Evolutionary conservation across 2,113 vertebrate species (phyloP), one percentile per base, ranked within the genome.

Genomic region (Notechis scutatus): DNA sequence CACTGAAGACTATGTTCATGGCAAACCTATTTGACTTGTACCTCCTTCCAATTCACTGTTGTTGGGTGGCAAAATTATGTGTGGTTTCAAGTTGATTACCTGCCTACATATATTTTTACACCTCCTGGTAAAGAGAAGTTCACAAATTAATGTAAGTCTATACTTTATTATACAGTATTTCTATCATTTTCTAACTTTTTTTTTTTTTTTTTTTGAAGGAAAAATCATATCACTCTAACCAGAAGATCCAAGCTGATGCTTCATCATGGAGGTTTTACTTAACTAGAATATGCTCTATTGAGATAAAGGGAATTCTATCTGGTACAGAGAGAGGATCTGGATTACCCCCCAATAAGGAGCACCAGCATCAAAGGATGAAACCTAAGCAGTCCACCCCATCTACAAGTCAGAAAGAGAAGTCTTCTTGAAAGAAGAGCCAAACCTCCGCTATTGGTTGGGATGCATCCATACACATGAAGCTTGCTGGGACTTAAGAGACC

Each of bases 51-150:
- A 95, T n/a, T 69, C 5, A 81, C 21, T 88, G 52, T 93, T 34
- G 55, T 92, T 92, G 86, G 55, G 47, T 61, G 95, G 91, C 2
- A 34, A 90, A 94, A 50, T 86, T 54, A 15, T 88, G 59, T 42
- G 34, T 8, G 10, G 34, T 9, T n/a, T 85, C 42, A 87, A 93
- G 90, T 90, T 26, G 12, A 92, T 90, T 91, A 21, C 6, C 54
- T 92, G 55, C 1, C 11, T 91, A 9, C 0, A n/a, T 2, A 87
- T 24, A 1, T 0, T 85, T 26, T 42, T 88, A 21, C 56, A 3
- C 29, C 20, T 85, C 20, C 92, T 11, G 88, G 1, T 34, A 92
- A 94, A 86, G 55, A 85, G 92, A 94, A 21, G 3, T 18, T 0
- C 24, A 87, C 85, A 4, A 4, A 89, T 92, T 39, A 92, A 64